Evolutionary conservation across 2,888 invertebrate genomes (phyloP).

Genomic region (Acleris sparsana): DNA sequence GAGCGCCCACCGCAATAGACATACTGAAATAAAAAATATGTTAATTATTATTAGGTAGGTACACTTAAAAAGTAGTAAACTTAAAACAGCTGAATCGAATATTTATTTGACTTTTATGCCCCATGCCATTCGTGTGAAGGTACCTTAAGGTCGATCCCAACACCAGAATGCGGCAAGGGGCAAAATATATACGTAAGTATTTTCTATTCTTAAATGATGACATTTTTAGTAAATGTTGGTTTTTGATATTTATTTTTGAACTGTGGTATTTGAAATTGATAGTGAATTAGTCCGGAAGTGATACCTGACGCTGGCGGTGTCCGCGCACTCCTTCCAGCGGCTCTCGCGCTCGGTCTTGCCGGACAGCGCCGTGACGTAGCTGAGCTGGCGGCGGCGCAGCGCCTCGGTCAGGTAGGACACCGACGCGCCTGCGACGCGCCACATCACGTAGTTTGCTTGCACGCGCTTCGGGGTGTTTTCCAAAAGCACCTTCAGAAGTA

Average conservation of each 20-base stretch:
- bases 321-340: conserved; percentile 96
- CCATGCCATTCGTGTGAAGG: too few relatives aligned
- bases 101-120: too few relatives aligned
- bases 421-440: conserved; percentile 93
- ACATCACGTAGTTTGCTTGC: conserved; percentile 95
- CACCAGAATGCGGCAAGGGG: too few relatives aligned
- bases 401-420: conserved; percentile 91
- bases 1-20: conserved; percentile 90
- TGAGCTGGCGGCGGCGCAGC: conserved; percentile 89
- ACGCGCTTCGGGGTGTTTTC: conserved; percentile 81
- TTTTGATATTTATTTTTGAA: too few relatives aligned
- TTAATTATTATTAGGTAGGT: too few relatives aligned
- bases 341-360: conserved; percentile 93
- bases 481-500: conserved; percentile 62
- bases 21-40: conserved; percentile 75
- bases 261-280: too few relatives aligned
- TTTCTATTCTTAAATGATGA: too few relatives aligned
- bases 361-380: conserved; percentile 91
- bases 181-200: too few relatives aligned
- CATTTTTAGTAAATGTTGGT: too few relatives aligned
- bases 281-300: too few relatives aligned
- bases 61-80: not conserved
- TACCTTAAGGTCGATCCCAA: too few relatives aligned
- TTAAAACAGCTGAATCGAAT: too few relatives aligned
- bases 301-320: conserved; percentile 90